A percentile compares a stretch with the other conserved stretches of the same genome.
Evolutionary conservation across 2,797 vertebrate genomes (phyloP).

Genomic region (Takifugu ocellatus): DNA sequence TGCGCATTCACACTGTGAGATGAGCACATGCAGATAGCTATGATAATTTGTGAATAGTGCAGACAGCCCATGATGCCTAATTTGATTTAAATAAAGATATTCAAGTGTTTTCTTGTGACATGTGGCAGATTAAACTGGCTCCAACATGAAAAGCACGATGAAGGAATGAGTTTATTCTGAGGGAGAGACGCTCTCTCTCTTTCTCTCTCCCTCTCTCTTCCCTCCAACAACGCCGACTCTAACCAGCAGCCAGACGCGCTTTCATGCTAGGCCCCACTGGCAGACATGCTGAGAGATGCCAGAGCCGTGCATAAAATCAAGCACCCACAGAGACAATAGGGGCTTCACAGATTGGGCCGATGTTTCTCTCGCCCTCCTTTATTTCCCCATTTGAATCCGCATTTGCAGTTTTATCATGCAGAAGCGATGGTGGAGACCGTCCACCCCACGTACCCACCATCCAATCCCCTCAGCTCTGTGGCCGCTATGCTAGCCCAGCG

Average conservation of each 20-base stretch:
- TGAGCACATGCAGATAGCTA: slow-evolving; percentile 42
- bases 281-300: slow-evolving; percentile 49
- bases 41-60: slow-evolving; percentile 50
- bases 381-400: neutral
- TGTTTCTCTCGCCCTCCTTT: slow-evolving; percentile 25
- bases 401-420: slow-evolving; percentile 38
- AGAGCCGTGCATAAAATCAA: slow-evolving; percentile 56
- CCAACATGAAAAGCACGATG: slow-evolving; percentile 53
- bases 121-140: slow-evolving; percentile 56
- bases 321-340: slow-evolving; percentile 36
- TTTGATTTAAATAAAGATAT: slow-evolving; percentile 65
- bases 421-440: slow-evolving; percentile 49
- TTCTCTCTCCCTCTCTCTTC: slow-evolving; percentile 8
- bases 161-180: slow-evolving; percentile 47
- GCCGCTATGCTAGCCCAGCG: slow-evolving; percentile 45
- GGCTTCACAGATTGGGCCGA: slow-evolving; percentile 53
- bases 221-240: slow-evolving; percentile 50
- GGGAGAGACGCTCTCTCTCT: slow-evolving; percentile 21
- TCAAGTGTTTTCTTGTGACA: slow-evolving; percentile 64
- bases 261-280: slow-evolving; percentile 36
- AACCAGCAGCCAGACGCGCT: slow-evolving; percentile 48
- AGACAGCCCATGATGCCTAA: slow-evolving; percentile 47
- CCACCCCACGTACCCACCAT: slow-evolving; percentile 57
- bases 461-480: slow-evolving; percentile 49
- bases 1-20: slow-evolving; percentile 23